Conservation (phyloP, 2,888 invertebrate species). For the Cosmorhoe ocellata region DNA sequence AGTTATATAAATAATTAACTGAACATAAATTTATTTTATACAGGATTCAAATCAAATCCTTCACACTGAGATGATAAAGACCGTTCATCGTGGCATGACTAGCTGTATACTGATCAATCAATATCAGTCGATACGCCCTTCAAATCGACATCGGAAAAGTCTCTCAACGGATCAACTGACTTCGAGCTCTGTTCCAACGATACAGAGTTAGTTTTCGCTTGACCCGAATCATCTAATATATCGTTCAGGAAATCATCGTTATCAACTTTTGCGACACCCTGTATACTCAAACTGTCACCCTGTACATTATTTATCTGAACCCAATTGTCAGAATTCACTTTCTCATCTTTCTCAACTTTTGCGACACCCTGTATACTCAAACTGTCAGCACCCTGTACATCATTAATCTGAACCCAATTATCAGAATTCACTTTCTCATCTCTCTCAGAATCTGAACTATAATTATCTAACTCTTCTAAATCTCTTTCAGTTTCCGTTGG, state of each 20-base stretch:
- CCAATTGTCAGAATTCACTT: too few species aligned
- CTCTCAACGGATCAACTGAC: slow-evolving; percentile 55
- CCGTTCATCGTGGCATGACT: neutral
- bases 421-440: neutral
- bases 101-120: neutral
- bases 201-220: slow-evolving; percentile 15
- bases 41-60: too few species aligned
- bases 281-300: neutral
- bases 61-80: neutral
- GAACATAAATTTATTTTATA: too few species aligned
- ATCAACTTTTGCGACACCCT: neutral
- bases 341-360: too few species aligned
- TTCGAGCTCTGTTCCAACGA: slow-evolving; percentile 30
- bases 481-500: slow-evolving; percentile 56
- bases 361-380: neutral
- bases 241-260: slow-evolving; percentile 34
- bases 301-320: neutral
- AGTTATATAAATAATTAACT: too few species aligned
- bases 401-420: slow-evolving; percentile 13
- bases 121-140: neutral
- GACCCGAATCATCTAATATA: slow-evolving; percentile 34
- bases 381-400: neutral
- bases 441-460: slow-evolving; percentile 1
- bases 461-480: slow-evolving; percentile 46
- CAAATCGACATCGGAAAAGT: slow-evolving; percentile 63